Conservation (phyloP, 2,797 vertebrate species). For the Danionella dracula region DNA sequence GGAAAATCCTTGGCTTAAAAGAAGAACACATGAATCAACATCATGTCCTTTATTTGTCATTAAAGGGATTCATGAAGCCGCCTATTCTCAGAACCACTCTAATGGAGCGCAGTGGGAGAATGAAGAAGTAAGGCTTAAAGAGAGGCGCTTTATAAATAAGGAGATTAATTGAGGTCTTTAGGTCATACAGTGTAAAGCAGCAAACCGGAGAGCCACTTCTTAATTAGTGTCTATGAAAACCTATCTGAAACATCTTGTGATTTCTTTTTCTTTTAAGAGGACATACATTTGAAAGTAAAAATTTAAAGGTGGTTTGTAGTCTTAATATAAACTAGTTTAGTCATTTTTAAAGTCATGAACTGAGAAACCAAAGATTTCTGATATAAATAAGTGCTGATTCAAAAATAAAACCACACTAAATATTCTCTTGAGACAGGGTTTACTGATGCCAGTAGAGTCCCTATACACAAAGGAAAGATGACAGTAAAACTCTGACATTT, state of each 20-base stretch:
- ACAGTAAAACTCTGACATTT: too few relatives aligned
- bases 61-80: conserved; percentile 28
- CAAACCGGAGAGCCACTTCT: conserved; percentile 66
- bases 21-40: conserved; percentile 31
- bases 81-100: conserved; percentile 31
- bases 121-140: conserved; percentile 19
- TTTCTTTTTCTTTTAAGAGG: conserved; percentile 53
- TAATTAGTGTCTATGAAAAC: conserved; percentile 76
- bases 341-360: too few relatives aligned
- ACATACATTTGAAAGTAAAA: conserved; percentile 67
- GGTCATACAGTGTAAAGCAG: conserved; percentile 60
- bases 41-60: conserved; percentile 35
- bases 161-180: conserved; percentile 71
- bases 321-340: too few relatives aligned
- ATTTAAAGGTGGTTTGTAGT: too few relatives aligned
- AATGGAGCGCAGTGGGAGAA: conserved; percentile 28
- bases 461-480: too few relatives aligned
- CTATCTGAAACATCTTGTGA: conserved; percentile 62
- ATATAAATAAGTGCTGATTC: too few relatives aligned
- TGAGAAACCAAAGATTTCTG: too few relatives aligned
- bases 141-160: conserved; percentile 65
- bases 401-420: too few relatives aligned
- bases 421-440: too few relatives aligned
- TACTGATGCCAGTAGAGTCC: too few relatives aligned
- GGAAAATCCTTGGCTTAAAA: conserved; percentile 1